These are phyloP conservation scores for Drosophila acutilabella DNA, from an alignment of 2,888 invertebrate species.

Conservation along the genomic window DNA sequence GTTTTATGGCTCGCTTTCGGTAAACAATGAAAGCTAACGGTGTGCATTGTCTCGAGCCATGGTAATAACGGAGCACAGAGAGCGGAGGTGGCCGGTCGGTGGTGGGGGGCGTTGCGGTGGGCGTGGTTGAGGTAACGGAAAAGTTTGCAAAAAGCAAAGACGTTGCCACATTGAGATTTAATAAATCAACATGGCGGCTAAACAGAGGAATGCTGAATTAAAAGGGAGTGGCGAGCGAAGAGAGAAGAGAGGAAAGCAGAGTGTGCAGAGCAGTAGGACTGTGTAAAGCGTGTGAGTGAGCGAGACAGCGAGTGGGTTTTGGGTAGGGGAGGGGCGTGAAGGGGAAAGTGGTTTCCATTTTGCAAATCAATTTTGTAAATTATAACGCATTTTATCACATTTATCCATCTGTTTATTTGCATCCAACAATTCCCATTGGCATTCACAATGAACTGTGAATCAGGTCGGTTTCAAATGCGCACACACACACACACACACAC, in stretches of 20 bases:
- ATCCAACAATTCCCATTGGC: slow-evolving; percentile 48
- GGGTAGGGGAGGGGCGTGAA: neutral
- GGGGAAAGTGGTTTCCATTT: slow-evolving; percentile 40
- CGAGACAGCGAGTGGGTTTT: neutral
- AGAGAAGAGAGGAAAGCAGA: neutral
- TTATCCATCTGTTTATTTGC: slow-evolving; percentile 29
- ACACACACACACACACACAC: slow-evolving; percentile 7
- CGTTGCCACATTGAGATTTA: slow-evolving; percentile 61
- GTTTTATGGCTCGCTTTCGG: slow-evolving; percentile 81
- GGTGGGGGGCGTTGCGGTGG: neutral
- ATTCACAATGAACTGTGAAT: slow-evolving; percentile 43
- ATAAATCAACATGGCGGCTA: slow-evolving; percentile 64
- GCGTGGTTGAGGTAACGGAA: slow-evolving; percentile 4
- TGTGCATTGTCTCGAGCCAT: slow-evolving; percentile 71
- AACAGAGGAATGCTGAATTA: slow-evolving; percentile 1
- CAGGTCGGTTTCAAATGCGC: slow-evolving; percentile 14
- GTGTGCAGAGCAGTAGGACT: neutral
- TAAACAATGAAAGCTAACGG: slow-evolving; percentile 74
- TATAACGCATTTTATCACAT: slow-evolving; percentile 58
- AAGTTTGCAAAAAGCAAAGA: slow-evolving; percentile 22
- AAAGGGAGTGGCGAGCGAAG: slow-evolving; percentile 14
- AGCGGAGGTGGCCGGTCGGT: neutral
- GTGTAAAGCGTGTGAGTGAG: neutral
- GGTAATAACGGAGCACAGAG: slow-evolving; percentile 31
- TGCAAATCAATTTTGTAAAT: slow-evolving; percentile 67